A percentile compares a stretch with the other conserved stretches of the same genome.
Evolutionary conservation across 1,140 invertebrate species (phyloP).

Genomic region (Zeugodacus cucurbitae): DNA sequence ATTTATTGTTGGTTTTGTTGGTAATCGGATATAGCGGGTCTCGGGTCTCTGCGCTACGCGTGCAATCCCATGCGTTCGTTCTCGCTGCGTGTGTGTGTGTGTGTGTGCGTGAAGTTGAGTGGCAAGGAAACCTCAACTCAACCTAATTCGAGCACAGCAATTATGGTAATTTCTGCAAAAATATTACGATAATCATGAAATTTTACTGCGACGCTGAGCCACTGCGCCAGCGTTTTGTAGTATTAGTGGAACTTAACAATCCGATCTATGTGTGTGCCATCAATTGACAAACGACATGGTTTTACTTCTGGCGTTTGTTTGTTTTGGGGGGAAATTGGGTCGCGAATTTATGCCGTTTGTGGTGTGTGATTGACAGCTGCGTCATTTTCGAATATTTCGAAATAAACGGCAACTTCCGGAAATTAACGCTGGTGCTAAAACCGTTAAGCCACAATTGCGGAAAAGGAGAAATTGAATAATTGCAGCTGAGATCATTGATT

Average conservation of each 20-base stretch:
- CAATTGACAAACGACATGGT: background rate
- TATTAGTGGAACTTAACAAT: background rate
- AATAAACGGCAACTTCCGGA: conserved; percentile 8
- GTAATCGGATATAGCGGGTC: background rate
- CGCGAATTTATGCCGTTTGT: background rate
- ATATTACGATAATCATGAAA: background rate
- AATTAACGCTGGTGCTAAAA: background rate
- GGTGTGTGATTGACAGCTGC: background rate
- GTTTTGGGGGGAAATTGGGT: background rate
- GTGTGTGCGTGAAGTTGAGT: background rate
- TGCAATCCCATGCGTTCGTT: background rate
- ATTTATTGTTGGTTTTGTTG: background rate
- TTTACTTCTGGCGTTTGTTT: background rate
- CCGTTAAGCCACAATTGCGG: background rate
- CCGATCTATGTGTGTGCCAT: background rate
- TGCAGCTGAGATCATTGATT: background rate
- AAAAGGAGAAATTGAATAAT: background rate
- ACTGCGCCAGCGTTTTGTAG: background rate
- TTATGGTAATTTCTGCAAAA: conserved; percentile 5
- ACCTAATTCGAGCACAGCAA: conserved; percentile 18
- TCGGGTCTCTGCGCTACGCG: background rate
- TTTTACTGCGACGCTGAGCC: background rate
- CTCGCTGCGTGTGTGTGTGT: background rate
- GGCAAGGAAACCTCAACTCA: conserved; percentile 1
- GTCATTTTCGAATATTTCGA: conserved; percentile 18